Conservation (phyloP, 2,113 vertebrate genomes). For the Spizaetus ornatus region DNA sequence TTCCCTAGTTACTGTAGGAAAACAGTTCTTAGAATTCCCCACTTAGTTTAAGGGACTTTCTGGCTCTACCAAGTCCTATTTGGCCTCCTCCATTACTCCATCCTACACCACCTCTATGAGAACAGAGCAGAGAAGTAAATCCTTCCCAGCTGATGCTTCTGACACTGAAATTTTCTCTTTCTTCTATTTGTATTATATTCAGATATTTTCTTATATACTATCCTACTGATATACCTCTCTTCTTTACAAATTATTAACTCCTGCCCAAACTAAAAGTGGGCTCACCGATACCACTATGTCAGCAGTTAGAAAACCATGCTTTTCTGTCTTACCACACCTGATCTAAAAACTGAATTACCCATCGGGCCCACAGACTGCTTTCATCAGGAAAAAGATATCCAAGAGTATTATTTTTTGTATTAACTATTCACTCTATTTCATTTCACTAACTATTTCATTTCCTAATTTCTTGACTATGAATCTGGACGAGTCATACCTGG, state of each 20-base stretch:
- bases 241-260: background rate
- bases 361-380: background rate
- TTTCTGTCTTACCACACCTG: background rate
- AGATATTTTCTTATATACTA: background rate
- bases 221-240: background rate
- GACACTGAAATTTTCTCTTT: background rate
- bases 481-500: constrained; percentile 62
- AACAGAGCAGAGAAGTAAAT: background rate
- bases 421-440: background rate
- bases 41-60: background rate
- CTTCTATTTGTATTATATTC: background rate
- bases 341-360: background rate
- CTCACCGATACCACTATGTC: background rate
- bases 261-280: background rate
- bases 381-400: background rate
- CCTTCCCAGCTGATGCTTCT: background rate
- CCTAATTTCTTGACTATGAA: background rate
- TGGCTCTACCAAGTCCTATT: background rate
- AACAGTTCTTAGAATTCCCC: background rate
- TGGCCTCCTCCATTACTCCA: background rate
- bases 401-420: background rate
- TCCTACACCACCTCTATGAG: background rate
- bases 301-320: background rate
- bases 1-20: background rate
- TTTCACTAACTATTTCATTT: background rate